Percentiles rank a stretch among this genome's conserved stretches.
Evolutionary conservation across 2,113 vertebrate species (phyloP).

Genomic region (Mellivora capensis): DNA sequence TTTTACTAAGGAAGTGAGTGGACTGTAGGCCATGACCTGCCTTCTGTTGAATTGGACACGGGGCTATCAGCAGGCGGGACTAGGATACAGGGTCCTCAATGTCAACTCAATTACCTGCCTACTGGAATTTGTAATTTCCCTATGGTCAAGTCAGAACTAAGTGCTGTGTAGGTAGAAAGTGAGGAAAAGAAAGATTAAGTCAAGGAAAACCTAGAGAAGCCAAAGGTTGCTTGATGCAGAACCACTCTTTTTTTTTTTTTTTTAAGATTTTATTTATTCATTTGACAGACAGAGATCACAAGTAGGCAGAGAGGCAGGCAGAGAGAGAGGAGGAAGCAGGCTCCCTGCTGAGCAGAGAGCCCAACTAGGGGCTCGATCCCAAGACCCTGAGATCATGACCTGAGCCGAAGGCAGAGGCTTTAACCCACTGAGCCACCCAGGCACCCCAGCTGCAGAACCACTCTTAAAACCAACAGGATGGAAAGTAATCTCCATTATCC

Average conservation of each 20-base stretch:
- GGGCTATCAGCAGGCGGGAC: background rate
- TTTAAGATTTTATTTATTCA: too few species aligned
- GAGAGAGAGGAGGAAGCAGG: too few species aligned
- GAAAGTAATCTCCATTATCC: too few species aligned
- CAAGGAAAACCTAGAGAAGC: background rate
- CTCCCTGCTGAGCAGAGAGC: too few species aligned
- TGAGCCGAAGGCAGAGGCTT: too few species aligned
- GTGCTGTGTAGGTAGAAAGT: background rate
- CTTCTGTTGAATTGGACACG: background rate
- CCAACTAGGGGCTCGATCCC: too few species aligned
- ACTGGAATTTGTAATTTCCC: background rate
- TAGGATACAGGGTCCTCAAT: accelerated
- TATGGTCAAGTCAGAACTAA: background rate
- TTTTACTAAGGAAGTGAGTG: background rate
- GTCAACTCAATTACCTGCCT: background rate
- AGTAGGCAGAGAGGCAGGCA: too few species aligned
- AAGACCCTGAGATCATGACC: too few species aligned
- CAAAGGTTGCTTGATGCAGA: background rate
- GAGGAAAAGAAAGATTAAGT: background rate
- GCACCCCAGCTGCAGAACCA: too few species aligned
- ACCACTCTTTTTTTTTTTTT: too few species aligned
- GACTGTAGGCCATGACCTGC: background rate
- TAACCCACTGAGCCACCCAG: too few species aligned
- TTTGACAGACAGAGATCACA: too few species aligned
- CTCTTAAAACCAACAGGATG: background rate